Evolutionary conservation across 2,113 vertebrate genomes (phyloP).

Genomic region (Climacteris rufus): DNA sequence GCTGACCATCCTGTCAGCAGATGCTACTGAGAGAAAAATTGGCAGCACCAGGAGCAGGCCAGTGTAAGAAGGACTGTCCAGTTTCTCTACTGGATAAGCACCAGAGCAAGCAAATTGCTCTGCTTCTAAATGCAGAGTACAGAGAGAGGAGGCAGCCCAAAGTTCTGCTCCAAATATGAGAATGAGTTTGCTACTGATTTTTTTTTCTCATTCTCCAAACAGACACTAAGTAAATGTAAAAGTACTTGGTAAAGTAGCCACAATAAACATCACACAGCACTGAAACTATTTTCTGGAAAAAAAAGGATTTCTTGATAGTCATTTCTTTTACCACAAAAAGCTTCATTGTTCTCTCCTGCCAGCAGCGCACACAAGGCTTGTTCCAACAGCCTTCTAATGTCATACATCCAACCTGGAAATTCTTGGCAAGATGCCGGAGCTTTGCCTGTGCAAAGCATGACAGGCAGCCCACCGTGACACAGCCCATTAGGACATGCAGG

Average conservation of each 20-base stretch:
- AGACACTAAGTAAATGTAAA: background rate
- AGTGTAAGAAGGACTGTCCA: background rate
- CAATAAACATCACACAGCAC: background rate
- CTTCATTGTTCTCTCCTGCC: background rate
- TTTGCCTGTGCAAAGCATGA: background rate
- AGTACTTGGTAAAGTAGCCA: background rate
- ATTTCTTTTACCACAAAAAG: background rate
- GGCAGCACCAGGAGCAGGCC: background rate
- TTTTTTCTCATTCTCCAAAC: background rate
- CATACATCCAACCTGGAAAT: background rate
- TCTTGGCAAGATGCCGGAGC: background rate
- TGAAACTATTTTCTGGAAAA: background rate
- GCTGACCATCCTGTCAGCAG: background rate
- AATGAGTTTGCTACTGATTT: background rate
- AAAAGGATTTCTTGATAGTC: background rate
- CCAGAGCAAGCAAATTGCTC: background rate
- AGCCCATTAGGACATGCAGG: background rate
- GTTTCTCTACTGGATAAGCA: background rate
- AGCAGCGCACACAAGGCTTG: background rate
- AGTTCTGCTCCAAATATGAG: background rate
- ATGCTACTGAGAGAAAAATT: background rate
- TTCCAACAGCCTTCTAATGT: background rate
- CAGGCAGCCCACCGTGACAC: background rate
- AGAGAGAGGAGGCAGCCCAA: background rate
- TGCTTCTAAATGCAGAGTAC: background rate